Conservation (phyloP, 2,797 vertebrate genomes). For the Helostoma temminkii region DNA sequence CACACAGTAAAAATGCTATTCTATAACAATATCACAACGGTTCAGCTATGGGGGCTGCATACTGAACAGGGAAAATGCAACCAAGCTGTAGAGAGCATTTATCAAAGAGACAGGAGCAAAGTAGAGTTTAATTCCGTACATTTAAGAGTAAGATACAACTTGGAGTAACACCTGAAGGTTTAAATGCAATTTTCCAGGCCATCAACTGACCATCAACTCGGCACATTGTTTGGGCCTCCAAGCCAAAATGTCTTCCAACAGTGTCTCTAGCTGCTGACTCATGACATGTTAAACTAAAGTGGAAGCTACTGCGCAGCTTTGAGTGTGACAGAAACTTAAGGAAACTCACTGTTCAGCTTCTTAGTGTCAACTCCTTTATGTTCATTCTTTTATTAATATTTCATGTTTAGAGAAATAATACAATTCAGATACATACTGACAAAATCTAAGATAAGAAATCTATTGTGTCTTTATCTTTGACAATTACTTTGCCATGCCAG, state of each 20-base stretch:
- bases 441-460: conserved; percentile 49
- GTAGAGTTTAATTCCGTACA: conserved; percentile 71
- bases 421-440: conserved; percentile 52
- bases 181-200: conserved; percentile 88
- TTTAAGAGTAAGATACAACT: conserved; percentile 75
- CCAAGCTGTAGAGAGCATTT: conserved; percentile 56
- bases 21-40: conserved; percentile 43
- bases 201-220: conserved; percentile 86
- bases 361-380: conserved; percentile 11
- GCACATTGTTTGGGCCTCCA: conserved; percentile 70
- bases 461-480: conserved; percentile 66
- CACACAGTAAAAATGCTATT: conserved; percentile 19
- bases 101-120: conserved; percentile 69
- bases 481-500: conserved; percentile 54
- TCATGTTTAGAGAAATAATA: conserved; percentile 42
- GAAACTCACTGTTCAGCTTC: conserved; percentile 19
- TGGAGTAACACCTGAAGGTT: conserved; percentile 84
- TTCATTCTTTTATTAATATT: conserved; percentile 28
- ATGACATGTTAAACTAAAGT: conserved; percentile 60
- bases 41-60: conserved; percentile 32
- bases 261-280: conserved; percentile 80
- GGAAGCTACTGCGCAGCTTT: conserved; percentile 25
- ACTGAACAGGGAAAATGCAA: conserved; percentile 34
- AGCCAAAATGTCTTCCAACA: conserved; percentile 71
- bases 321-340: conserved; percentile 30